Conservation (phyloP, 1,140 invertebrate species). For the Arctopsyche grandis region DNA sequence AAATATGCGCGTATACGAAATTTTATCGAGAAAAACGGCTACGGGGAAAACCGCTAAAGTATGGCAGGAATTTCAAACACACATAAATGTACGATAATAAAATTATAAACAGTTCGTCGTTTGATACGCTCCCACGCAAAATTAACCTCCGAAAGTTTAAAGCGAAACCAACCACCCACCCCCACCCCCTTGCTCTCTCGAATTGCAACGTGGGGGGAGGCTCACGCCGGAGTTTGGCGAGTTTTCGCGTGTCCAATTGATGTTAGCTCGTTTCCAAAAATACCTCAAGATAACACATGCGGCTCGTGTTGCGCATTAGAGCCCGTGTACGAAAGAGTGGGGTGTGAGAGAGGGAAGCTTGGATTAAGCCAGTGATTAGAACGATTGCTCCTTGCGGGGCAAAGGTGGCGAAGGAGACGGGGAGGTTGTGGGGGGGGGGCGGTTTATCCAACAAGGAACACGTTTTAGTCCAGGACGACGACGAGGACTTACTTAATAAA, state of each 20-base stretch:
- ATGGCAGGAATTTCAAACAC: too few species aligned
- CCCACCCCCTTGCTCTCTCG: neutral
- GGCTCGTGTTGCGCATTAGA: constrained; percentile 3
- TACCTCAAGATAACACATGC: constrained; percentile 9
- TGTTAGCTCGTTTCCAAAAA: constrained; percentile 25
- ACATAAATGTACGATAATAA: too few species aligned
- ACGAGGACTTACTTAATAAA: constrained; percentile 54
- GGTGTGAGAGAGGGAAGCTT: neutral
- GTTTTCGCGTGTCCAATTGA: constrained; percentile 26
- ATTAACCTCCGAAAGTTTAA: neutral
- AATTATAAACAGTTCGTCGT: too few species aligned
- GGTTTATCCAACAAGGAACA: constrained; percentile 49
- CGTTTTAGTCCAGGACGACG: constrained; percentile 45
- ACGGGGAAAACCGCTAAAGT: too few species aligned
- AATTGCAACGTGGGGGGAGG: neutral
- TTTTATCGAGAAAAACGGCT: too few species aligned
- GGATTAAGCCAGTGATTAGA: constrained; percentile 47
- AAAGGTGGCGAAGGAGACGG: neutral
- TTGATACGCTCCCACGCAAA: too few species aligned
- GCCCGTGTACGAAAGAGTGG: neutral
- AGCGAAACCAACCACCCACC: neutral
- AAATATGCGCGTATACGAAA: too few species aligned
- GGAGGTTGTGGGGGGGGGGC: neutral
- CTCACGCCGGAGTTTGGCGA: neutral
- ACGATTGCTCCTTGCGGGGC: constrained; percentile 36